These are phyloP conservation scores for Leptodirus hochenwartii DNA, from an alignment of 2,888 invertebrate genomes.

Conservation along the genomic window DNA sequence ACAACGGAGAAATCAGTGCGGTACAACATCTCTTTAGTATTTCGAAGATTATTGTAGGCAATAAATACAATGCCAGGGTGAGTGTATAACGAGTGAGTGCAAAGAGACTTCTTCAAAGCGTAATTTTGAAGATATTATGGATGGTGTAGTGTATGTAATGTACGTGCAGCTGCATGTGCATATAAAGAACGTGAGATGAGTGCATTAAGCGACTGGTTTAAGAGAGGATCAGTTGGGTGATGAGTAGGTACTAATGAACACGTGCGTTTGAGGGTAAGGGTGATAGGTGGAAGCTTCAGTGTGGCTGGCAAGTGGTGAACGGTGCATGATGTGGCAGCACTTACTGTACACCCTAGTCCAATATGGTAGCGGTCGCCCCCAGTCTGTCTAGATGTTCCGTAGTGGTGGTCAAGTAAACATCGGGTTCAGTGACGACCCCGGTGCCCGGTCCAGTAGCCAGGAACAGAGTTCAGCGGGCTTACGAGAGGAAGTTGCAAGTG, in stretches of 20 bases:
- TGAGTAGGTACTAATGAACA: slow-evolving; percentile 1
- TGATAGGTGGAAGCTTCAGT: slow-evolving; percentile 1
- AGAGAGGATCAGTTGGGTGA: neutral
- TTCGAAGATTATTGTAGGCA: too few relatives aligned
- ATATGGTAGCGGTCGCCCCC: slow-evolving; percentile 28
- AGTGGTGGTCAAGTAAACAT: slow-evolving; percentile 28
- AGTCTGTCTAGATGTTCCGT: slow-evolving; percentile 24
- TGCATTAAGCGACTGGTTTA: too few relatives aligned
- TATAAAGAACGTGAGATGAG: too few relatives aligned
- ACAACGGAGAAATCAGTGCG: too few relatives aligned
- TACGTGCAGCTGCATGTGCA: slow-evolving; percentile 1
- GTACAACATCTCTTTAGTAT: too few relatives aligned
- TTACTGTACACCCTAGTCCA: slow-evolving; percentile 28
- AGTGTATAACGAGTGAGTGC: too few relatives aligned
- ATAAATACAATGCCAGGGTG: too few relatives aligned
- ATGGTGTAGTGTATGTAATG: too few relatives aligned
- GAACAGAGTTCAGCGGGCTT: slow-evolving; percentile 21
- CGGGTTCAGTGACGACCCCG: too few relatives aligned
- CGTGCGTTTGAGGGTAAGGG: slow-evolving; percentile 2
- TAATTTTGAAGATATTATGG: too few relatives aligned
- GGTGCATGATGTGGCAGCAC: slow-evolving; percentile 14
- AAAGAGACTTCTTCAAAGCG: too few relatives aligned
- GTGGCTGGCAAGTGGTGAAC: slow-evolving; percentile 2
- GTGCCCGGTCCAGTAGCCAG: slow-evolving; percentile 19
- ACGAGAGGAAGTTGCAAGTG: too few relatives aligned